These are phyloP conservation scores for Thera britannica DNA, from an alignment of 2,888 invertebrate genomes.

Conservation along the genomic window DNA sequence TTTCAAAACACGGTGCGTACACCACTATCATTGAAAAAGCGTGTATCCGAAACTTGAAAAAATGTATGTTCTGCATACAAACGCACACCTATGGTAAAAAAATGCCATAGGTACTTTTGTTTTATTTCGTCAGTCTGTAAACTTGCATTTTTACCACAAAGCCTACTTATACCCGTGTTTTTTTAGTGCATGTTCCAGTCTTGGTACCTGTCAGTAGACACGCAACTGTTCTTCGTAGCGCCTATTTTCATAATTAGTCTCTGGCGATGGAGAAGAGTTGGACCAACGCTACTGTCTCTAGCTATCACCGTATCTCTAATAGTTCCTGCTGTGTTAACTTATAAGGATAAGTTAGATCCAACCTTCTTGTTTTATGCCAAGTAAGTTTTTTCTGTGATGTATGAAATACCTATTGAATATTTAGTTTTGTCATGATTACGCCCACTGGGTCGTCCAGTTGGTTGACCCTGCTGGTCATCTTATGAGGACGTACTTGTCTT, in stretches of 20 bases:
- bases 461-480: too few relatives aligned
- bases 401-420: too few relatives aligned
- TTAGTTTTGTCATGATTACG: too few relatives aligned
- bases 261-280: slow-evolving; percentile 86
- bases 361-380: slow-evolving; percentile 88
- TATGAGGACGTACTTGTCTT: too few relatives aligned
- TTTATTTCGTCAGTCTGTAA: too few relatives aligned
- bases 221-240: slow-evolving; percentile 87
- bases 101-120: too few relatives aligned
- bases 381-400: slow-evolving; percentile 75
- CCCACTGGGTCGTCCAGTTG: too few relatives aligned
- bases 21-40: too few relatives aligned
- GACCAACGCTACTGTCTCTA: slow-evolving; percentile 78
- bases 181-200: slow-evolving; percentile 90
- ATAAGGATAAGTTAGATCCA: slow-evolving; percentile 85
- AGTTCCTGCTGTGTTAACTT: slow-evolving; percentile 86
- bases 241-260: slow-evolving; percentile 88
- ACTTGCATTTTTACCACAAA: neutral
- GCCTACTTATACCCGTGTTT: neutral
- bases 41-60: too few relatives aligned
- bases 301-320: slow-evolving; percentile 78
- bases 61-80: too few relatives aligned
- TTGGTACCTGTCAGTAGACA: slow-evolving; percentile 88
- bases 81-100: too few relatives aligned
- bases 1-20: too few relatives aligned